Evolutionary conservation across 1,140 invertebrate species (phyloP), one percentile per base, ranked within the genome.

Genomic region (Schlechtendalia chinensis): DNA sequence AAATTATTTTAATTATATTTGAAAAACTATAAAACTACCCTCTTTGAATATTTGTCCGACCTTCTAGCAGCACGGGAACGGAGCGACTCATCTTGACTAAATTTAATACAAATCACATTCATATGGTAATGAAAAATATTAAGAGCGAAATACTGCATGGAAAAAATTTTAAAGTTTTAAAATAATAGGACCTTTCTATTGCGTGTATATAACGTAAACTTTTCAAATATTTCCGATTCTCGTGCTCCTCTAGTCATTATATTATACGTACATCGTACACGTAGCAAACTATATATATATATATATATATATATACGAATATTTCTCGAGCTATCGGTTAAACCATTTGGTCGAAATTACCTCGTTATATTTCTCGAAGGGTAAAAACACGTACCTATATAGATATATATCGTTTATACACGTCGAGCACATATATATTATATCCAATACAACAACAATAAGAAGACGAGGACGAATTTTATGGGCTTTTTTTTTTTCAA

Each of bases 391-490:
- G 1, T 24, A 29, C 17, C 11, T 24, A 24, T 59, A 27, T 45
- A 50, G 1, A 14, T 50, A 54, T 54, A 56, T 5, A 19, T 56
- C 54, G 19, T 56, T 56, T 56, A 56, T 56, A n/a, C 19, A 6
- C 54, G 54, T 56, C 54, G 19, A 56, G 54, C 3, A 39, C 32
- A 39, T 3, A 39, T 39, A 39, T 39, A 39, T 39, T 39, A 8
- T 56, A 56, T 56, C 29, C 27, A 32, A 32, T 27, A 32, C n/a
- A 67, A 45, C 5, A 39, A 45, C n/a, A 1, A 22, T 47, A 67
- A 67, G 32, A 67, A 67, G 63, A 67, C 63, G 29, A 67, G n/a
- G 32, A 67, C 63, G n/a, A 12, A 45, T 22, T 47, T 67, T 45
- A 67, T 67, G 63, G 63, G 22, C n/a, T 65, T 39, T 67, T 65